Conservation (phyloP, 2,113 vertebrate genomes). For the Montifringilla adamsi region DNA sequence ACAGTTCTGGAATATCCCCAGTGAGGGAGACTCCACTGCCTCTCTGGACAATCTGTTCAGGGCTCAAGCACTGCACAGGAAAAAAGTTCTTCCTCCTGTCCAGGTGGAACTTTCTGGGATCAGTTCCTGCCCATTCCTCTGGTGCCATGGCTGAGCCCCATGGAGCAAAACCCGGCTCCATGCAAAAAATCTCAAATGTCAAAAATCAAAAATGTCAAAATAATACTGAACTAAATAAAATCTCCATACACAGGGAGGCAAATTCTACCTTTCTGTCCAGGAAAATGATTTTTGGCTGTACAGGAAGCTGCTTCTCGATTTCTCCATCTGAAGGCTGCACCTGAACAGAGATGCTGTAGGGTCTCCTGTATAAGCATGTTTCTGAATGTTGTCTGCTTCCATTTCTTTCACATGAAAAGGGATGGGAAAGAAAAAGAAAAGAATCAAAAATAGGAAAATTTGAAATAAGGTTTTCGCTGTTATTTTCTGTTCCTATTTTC, state of each 20-base stretch:
- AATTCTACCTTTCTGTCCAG: constrained; percentile 71
- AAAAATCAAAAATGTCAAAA: neutral
- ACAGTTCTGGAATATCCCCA: neutral
- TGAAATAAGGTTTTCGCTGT: neutral
- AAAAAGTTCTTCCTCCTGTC: neutral
- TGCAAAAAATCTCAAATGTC: neutral
- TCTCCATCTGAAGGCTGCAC: constrained; percentile 74
- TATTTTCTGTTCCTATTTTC: neutral
- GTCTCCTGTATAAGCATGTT: constrained; percentile 54
- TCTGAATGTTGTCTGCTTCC: constrained; percentile 27
- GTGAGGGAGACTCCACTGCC: neutral
- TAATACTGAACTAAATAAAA: neutral
- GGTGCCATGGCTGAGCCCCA: neutral
- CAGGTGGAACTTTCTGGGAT: neutral
- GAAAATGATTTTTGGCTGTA: constrained; percentile 71
- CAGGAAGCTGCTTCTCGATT: constrained; percentile 58
- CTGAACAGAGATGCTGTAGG: constrained; percentile 60
- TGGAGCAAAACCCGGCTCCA: fast-evolving
- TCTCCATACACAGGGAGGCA: neutral
- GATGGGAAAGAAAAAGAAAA: neutral
- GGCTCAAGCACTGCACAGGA: fast-evolving
- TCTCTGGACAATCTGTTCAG: neutral
- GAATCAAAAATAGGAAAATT: neutral
- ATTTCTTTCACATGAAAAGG: constrained; percentile 45
- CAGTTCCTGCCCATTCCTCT: fast-evolving